Evolutionary conservation across 1,140 invertebrate genomes (phyloP).

Genomic region (Ceratosolen solmsi): DNA sequence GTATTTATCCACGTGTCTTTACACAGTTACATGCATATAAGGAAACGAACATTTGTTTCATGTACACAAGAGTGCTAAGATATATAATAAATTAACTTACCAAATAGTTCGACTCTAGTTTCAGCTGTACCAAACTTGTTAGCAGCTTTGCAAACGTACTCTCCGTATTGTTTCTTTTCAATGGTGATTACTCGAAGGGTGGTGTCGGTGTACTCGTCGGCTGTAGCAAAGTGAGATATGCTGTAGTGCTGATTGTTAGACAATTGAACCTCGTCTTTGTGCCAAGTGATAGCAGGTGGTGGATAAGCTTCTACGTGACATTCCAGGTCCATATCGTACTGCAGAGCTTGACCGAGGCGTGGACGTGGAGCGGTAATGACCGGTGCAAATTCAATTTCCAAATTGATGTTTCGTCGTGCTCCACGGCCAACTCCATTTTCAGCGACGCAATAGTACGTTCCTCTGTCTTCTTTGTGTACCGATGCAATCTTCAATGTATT

Average conservation of each 20-base stretch:
- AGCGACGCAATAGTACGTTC: slow-evolving; percentile 94
- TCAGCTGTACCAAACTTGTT: slow-evolving; percentile 90
- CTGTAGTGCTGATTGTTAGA: slow-evolving; percentile 93
- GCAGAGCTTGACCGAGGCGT: slow-evolving; percentile 87
- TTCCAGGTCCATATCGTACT: slow-evolving; percentile 94
- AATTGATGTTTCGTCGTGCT: slow-evolving; percentile 87
- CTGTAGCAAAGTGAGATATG: slow-evolving; percentile 91
- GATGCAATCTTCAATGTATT: slow-evolving; percentile 86
- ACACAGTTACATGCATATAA: slow-evolving; percentile 65
- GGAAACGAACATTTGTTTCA: slow-evolving; percentile 22
- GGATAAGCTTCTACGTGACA: slow-evolving; percentile 95
- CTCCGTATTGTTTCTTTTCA: slow-evolving; percentile 91
- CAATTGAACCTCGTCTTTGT: slow-evolving; percentile 85
- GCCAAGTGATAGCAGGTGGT: slow-evolving; percentile 89
- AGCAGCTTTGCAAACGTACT: slow-evolving; percentile 88
- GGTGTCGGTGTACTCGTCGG: slow-evolving; percentile 92
- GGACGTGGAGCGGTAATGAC: slow-evolving; percentile 88
- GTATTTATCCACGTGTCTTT: slow-evolving; percentile 38
- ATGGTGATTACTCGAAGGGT: slow-evolving; percentile 91
- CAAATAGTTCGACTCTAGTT: slow-evolving; percentile 86
- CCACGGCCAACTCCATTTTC: slow-evolving; percentile 92
- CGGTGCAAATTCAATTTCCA: slow-evolving; percentile 91
- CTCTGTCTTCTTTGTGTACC: slow-evolving; percentile 90
- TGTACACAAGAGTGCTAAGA: not conserved
- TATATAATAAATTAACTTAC: slow-evolving; percentile 73